Percentiles rank a stretch among this genome's conserved stretches.
Evolutionary conservation across 2,113 vertebrate species (phyloP).

Genomic region (Stercorarius parasiticus): DNA sequence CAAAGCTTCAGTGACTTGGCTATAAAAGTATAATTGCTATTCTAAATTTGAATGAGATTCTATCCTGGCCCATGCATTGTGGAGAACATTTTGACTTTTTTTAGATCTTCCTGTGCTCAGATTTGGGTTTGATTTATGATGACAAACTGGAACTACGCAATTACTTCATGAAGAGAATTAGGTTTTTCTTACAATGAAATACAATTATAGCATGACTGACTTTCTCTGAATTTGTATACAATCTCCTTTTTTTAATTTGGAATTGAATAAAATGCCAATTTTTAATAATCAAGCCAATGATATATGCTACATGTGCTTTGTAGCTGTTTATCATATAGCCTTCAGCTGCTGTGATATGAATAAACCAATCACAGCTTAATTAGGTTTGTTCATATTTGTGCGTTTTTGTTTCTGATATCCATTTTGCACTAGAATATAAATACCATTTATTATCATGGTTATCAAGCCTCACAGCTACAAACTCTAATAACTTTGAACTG

Average conservation of each 20-base stretch:
- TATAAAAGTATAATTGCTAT: neutral
- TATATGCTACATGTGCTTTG: neutral
- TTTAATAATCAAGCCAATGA: slow-evolving; percentile 12
- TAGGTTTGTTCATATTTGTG: slow-evolving; percentile 9
- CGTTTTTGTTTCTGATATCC: slow-evolving; percentile 12
- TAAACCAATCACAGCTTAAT: slow-evolving; percentile 40
- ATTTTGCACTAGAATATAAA: slow-evolving; percentile 18
- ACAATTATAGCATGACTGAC: neutral
- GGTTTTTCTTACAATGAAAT: neutral
- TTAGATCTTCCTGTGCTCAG: neutral
- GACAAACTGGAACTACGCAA: neutral
- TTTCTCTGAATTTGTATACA: neutral
- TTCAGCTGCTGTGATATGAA: slow-evolving; percentile 33
- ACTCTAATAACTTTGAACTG: neutral
- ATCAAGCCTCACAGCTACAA: neutral
- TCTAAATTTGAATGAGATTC: neutral
- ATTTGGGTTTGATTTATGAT: neutral
- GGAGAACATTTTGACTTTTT: neutral
- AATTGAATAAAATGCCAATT: slow-evolving; percentile 31
- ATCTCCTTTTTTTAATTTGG: neutral
- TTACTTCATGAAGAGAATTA: neutral
- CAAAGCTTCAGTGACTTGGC: neutral
- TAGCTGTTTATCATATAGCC: slow-evolving; percentile 17
- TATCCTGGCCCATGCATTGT: neutral
- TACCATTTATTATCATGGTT: slow-evolving; percentile 3